Conservation (phyloP, 2,888 invertebrate species). For the Lasioglossum villosulum region DNA sequence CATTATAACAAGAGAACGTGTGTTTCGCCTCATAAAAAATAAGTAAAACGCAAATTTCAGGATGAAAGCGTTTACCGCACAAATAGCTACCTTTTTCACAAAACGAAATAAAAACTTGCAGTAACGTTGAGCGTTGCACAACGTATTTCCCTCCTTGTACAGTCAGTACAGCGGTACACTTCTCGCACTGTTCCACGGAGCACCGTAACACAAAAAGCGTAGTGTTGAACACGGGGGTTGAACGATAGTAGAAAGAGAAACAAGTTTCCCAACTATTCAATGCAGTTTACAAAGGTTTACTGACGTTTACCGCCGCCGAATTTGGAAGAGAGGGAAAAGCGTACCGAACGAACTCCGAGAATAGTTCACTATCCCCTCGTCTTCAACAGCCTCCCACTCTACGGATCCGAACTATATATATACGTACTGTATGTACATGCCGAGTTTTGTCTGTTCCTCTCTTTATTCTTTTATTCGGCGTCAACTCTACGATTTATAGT, state of each 20-base stretch:
- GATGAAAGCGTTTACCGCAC: too few relatives aligned
- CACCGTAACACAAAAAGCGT: neutral
- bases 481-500: constrained; percentile 11
- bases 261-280: constrained; percentile 44
- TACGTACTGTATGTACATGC: constrained; percentile 59
- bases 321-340: constrained; percentile 59
- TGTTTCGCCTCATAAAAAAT: neutral
- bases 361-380: constrained; percentile 75
- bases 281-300: constrained; percentile 67
- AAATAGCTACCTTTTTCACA: constrained; percentile 26
- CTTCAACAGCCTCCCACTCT: constrained; percentile 54
- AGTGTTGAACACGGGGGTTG: neutral
- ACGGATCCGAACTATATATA: constrained; percentile 61
- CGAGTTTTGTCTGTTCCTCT: constrained; percentile 56
- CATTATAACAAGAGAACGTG: neutral
- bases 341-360: constrained; percentile 79
- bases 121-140: constrained; percentile 4
- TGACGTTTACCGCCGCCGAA: constrained; percentile 70
- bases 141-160: neutral
- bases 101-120: neutral
- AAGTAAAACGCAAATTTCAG: neutral
- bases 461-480: constrained; percentile 21
- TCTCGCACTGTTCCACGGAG: neutral
- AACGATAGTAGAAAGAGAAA: constrained; percentile 10
- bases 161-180: neutral